phyloP scores from a whole-genome alignment of 2,113 vertebrate genomes.

The Epinephelus cyanopodus region DNA sequence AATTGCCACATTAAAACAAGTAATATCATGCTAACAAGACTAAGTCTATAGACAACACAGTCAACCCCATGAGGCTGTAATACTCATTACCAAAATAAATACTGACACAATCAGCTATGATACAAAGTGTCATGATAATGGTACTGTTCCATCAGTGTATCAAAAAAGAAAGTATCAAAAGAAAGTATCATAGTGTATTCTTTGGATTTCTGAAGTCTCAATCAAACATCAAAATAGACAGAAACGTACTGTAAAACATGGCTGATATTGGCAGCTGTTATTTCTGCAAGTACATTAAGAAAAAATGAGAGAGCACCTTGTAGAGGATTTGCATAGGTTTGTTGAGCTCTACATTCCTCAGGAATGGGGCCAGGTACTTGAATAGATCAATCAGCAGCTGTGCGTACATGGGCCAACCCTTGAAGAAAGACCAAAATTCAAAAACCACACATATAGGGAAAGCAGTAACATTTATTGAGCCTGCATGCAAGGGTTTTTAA shows the following conservation, averaged over 20 bases:
- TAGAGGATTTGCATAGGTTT: slow-evolving; percentile 99
- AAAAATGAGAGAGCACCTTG: slow-evolving; percentile 86
- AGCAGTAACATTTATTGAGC: neutral
- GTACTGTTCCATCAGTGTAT: neutral
- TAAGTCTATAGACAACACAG: too few relatives aligned
- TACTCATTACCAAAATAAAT: neutral
- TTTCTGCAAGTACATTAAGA: neutral
- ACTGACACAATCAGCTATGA: neutral
- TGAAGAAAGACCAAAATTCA: slow-evolving; percentile 1
- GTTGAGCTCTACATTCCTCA: slow-evolving; percentile 99
- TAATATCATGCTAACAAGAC: too few relatives aligned
- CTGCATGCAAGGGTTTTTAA: neutral
- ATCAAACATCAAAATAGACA: neutral
- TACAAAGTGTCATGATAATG: neutral
- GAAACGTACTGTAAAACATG: neutral
- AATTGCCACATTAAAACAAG: neutral
- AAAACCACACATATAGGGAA: neutral
- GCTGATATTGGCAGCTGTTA: neutral
- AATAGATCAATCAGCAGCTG: slow-evolving; percentile 98
- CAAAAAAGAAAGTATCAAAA: too few relatives aligned
- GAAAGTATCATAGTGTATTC: too few relatives aligned
- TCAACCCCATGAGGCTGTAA: neutral
- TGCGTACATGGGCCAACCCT: slow-evolving; percentile 99
- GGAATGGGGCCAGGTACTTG: slow-evolving; percentile 97
- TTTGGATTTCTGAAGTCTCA: neutral